phyloP scores from a whole-genome alignment of 2,797 vertebrate species.

The Crocodylus rhombifer region DNA sequence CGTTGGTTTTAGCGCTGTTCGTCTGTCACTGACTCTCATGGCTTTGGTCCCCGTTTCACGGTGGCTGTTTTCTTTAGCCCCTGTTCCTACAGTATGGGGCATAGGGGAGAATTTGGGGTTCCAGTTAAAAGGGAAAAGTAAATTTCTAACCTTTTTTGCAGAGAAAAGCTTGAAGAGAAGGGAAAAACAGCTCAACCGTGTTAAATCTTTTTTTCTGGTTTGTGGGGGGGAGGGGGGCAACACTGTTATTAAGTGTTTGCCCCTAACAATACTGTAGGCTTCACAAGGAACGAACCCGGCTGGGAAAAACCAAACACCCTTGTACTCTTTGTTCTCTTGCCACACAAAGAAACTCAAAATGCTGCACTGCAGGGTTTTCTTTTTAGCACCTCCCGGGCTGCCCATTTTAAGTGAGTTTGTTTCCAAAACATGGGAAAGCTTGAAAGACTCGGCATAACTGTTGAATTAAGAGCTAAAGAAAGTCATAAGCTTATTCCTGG shows the following conservation, averaged over 20 bases:
- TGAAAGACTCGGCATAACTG: not conserved
- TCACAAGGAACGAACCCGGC: not conserved
- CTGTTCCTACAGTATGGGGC: not conserved
- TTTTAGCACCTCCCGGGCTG: not conserved
- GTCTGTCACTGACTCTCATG: not conserved
- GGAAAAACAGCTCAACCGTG: not conserved
- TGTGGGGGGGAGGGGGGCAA: not conserved
- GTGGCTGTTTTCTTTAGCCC: not conserved
- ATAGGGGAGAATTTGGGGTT: fast-evolving
- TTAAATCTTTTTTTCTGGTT: not conserved
- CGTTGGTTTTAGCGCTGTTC: not conserved
- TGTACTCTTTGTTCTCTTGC: not conserved
- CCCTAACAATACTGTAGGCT: not conserved
- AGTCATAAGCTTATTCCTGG: not conserved
- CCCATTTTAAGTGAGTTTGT: not conserved
- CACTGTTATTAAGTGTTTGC: not conserved
- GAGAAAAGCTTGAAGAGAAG: not conserved
- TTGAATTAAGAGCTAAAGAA: not conserved
- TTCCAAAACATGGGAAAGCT: not conserved
- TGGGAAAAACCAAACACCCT: not conserved
- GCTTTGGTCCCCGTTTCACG: fast-evolving
- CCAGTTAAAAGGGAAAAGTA: not conserved
- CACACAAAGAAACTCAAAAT: not conserved
- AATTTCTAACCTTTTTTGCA: not conserved
- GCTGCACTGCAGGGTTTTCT: not conserved